phyloP scores from a whole-genome alignment of 2,113 vertebrate species.

The Misgurnus mizolepis region DNA sequence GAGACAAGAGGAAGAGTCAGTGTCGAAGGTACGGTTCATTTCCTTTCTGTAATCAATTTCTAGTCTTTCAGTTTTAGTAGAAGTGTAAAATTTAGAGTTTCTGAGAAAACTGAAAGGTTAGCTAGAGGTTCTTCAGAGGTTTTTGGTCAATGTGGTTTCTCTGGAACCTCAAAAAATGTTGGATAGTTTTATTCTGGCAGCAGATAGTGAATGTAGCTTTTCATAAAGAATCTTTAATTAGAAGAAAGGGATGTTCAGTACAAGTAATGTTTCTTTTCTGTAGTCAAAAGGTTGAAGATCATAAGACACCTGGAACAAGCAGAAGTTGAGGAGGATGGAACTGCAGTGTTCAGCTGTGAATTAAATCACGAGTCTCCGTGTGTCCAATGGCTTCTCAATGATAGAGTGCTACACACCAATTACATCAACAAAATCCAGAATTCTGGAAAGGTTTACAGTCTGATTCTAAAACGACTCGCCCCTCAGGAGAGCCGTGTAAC shows the following conservation, averaged over 20 bases:
- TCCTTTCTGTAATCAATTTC: background rate
- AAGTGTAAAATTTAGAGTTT: no score
- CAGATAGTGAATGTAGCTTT: no score
- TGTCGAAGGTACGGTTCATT: constrained; percentile 78
- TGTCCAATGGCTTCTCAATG: constrained; percentile 89
- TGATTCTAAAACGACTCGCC: constrained; percentile 81
- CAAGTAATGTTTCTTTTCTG: background rate
- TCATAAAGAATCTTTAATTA: no score
- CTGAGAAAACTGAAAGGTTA: no score
- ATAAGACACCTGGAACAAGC: constrained; percentile 80
- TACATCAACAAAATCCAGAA: constrained; percentile 82
- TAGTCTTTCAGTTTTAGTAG: background rate
- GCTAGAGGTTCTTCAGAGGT: no score
- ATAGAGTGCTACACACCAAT: constrained; percentile 77
- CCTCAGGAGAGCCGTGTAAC: constrained; percentile 78
- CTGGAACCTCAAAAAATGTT: background rate
- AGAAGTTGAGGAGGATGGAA: constrained; percentile 79
- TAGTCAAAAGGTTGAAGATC: constrained; percentile 81
- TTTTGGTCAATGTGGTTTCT: no score
- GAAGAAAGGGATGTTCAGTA: background rate
- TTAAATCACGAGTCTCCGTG: constrained; percentile 87
- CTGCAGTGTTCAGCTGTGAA: constrained; percentile 79
- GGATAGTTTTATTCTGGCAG: no score
- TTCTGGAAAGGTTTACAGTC: constrained; percentile 78
- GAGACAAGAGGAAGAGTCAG: constrained; percentile 80